These are phyloP conservation scores for Xenopus laevis DNA, from an alignment of 2,113 vertebrate genomes.

Conservation along the genomic window DNA sequence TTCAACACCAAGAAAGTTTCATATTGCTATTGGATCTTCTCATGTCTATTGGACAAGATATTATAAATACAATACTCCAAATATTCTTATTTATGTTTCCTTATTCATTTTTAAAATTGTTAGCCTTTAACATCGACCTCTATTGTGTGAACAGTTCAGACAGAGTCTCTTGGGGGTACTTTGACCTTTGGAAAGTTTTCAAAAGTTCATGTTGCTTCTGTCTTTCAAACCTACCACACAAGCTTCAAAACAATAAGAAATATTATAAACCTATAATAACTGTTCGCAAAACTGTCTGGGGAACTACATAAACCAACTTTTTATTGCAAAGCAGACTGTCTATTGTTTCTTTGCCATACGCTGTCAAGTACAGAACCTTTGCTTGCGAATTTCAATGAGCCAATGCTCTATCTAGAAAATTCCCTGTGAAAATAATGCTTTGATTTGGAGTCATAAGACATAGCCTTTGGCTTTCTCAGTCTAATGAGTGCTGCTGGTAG, in stretches of 20 bases:
- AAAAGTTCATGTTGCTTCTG: conserved; percentile 11
- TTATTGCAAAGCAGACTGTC: neutral
- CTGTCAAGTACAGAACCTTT: conserved; percentile 4
- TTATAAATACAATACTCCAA: too few species aligned
- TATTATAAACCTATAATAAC: conserved; percentile 14
- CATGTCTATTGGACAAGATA: too few species aligned
- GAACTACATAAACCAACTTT: conserved; percentile 11
- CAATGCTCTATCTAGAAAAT: neutral
- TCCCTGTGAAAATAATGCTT: conserved; percentile 29
- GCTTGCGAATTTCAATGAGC: conserved; percentile 6
- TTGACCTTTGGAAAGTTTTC: conserved; percentile 1
- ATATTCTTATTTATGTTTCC: too few species aligned
- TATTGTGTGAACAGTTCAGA: neutral
- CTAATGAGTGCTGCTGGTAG: conserved; percentile 22
- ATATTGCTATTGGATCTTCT: too few species aligned
- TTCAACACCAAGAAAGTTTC: too few species aligned
- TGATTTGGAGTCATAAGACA: conserved; percentile 22
- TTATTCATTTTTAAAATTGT: too few species aligned
- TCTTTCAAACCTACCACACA: conserved; percentile 14
- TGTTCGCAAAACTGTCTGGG: conserved; percentile 21
- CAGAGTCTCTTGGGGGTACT: conserved; percentile 11
- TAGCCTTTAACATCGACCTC: conserved; percentile 3
- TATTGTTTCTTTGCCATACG: neutral
- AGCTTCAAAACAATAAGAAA: conserved; percentile 22
- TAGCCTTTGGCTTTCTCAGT: conserved; percentile 35